Base-by-base conservation (phyloP, 2,888 invertebrate genomes). In the Eugnorisma glareosa region DNA sequence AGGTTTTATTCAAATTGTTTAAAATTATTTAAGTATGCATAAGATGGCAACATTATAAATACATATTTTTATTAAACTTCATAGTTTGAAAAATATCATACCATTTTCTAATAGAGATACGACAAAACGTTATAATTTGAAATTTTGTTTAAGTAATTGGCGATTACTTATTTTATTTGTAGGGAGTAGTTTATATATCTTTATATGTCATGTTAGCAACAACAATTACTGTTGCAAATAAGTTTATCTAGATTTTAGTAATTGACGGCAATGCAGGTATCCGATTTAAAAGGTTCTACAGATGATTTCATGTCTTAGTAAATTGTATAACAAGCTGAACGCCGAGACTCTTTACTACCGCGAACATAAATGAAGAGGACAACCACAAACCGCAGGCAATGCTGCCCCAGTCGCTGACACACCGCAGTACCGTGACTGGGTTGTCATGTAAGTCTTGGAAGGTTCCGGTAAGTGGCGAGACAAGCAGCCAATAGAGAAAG, bases 181-280 rank as follows among this genome's bases (percentile, higher is more conserved):
- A 86, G 83, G 86, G 86, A 86, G 83, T 83, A 86, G n/a, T 51
- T 70, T 71, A 1, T 37, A 24, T 63, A 61, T 37, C 48, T 21
- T 31, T 48, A 28, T 59, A 43, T 48, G 28, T 31, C 35, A 61
- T 35, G 13, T 24, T 45, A 21, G 2, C 7, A 78, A 48, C 35
- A 45, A 43, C 43, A 61, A 24, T 31, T 45, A 37, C 2, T 15
- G 40, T 43, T 74, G 31, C n/a, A 31, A 45, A 40, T 48, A n/a
- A 1, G 31, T 79, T 61, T 15, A 51, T 40, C 5, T 15, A 35
- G 40, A 59, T 75, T 43, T 57, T 57, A 63, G 51, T 67, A 82
- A 67, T 48, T 63, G n/a, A 77, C 6, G 21, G 2, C 3, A 15
- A 73, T 21, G 43, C 5, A 18, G 4, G 0, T 21, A 21, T 48